phyloP scores from a whole-genome alignment of 1,140 invertebrate species.

The Ceratosolen solmsi region DNA sequence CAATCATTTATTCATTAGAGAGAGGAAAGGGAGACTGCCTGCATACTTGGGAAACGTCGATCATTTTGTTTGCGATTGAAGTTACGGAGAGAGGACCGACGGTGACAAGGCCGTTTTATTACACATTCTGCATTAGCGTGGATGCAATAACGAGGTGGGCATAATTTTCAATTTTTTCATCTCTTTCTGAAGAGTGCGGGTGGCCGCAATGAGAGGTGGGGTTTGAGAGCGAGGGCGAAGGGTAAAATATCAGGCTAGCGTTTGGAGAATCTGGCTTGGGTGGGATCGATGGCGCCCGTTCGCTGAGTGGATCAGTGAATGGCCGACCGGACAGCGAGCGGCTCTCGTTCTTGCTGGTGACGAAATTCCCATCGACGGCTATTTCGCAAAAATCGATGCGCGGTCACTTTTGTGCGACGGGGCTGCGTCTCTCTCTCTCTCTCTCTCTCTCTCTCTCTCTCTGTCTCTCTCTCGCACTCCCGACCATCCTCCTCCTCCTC shows the following conservation, averaged over 20 bases:
- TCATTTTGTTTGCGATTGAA: conserved; percentile 1
- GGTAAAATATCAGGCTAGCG: not conserved
- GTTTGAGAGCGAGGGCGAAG: not conserved
- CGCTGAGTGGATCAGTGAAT: not conserved
- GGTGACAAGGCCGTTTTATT: not conserved
- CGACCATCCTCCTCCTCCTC: not conserved
- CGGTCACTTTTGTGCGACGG: conserved; percentile 36
- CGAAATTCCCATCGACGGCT: conserved; percentile 43
- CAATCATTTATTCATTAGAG: conserved; percentile 1
- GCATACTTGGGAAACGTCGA: not conserved
- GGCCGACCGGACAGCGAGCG: not conserved
- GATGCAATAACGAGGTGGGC: not conserved
- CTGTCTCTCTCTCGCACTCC: not conserved
- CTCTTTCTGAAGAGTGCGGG: not conserved
- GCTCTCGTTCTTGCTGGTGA: not conserved
- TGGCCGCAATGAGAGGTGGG: too few relatives aligned
- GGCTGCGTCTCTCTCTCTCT: not conserved
- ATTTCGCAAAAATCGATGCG: conserved; percentile 46
- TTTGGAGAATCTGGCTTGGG: not conserved
- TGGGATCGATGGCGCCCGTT: not conserved
- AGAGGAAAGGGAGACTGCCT: not conserved
- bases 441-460: not conserved
- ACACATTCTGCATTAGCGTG: not conserved
- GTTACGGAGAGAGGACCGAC: not conserved
- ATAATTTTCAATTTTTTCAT: not conserved